Evolutionary conservation across 1,140 invertebrate species (phyloP), one percentile per base, ranked within the genome.

Genomic region (Rhagoletis pomonella): DNA sequence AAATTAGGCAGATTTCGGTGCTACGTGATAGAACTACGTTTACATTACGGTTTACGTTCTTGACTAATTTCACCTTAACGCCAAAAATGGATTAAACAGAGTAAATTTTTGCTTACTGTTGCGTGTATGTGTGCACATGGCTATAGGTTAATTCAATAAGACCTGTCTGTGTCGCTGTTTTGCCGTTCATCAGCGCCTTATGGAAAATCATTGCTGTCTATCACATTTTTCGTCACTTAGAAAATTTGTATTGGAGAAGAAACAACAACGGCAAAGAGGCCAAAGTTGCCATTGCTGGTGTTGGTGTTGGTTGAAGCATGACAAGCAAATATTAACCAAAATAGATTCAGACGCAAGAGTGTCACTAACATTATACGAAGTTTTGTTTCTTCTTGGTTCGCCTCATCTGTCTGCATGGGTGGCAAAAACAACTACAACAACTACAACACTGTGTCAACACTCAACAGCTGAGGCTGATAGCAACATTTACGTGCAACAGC

Each of bases 401-500:
- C 64, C 29, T 6, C 12, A 47, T 10, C 39, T 44, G 39, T 44
- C 67, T 44, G 3, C 67, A 44, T n/a, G n/a, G 39, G 2, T 73
- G 67, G 12, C 9, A 9, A 9, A 6, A 9, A 55, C 9, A 55
- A 6, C 4, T 1, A 55, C 4, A 55, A 9, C 1, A 55, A 10
- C 42, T 39, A 9, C 0, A 39, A 39, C 69, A 50, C 50, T 1
- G n/a, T n/a, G n/a, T n/a, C n/a, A n/a, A n/a, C 73, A 4, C 17
- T 12, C 42, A 81, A 81, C 47, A 81, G 50, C 73, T 55, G 44
- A 81, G 19, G 47, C 29, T 81, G 14, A 17, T 47, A 81, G 73
- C 50, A 81, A 81, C 73, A 81, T 55, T 50, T 81, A 81, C 50
- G 50, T 81, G 73, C 47, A 55, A 19, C 17, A 55, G 50, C 73